Evolutionary conservation across 2,797 vertebrate genomes (phyloP).

Genomic region (Muscicapa striata): DNA sequence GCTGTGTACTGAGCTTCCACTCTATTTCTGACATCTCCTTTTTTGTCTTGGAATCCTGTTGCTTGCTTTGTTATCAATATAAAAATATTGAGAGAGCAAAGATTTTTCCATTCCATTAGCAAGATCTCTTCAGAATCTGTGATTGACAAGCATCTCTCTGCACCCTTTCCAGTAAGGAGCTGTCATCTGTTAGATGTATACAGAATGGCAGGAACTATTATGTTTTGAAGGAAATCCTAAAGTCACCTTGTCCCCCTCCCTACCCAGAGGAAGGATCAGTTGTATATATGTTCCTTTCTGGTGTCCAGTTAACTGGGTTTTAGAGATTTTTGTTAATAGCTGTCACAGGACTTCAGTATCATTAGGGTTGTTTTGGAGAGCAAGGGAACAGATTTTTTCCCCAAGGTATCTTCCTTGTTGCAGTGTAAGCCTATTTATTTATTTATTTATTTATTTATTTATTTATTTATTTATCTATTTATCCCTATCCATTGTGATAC

Average conservation of each 20-base stretch:
- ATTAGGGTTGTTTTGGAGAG: neutral
- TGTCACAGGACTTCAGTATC: neutral
- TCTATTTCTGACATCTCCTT: neutral
- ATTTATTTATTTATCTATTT: neutral
- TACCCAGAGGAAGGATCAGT: neutral
- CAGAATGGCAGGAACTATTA: neutral
- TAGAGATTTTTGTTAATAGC: neutral
- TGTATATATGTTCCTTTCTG: neutral
- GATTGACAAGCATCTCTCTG: neutral
- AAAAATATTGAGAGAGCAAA: neutral
- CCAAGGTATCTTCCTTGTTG: neutral
- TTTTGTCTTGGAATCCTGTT: neutral
- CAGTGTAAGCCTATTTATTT: neutral
- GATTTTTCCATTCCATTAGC: neutral
- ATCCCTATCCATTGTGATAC: neutral
- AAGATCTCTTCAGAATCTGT: neutral
- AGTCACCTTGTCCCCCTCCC: neutral
- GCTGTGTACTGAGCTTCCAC: neutral
- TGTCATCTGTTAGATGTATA: neutral
- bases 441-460: neutral
- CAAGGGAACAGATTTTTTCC: neutral
- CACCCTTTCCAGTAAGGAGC: neutral
- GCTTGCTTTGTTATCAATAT: neutral
- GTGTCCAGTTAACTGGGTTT: neutral
- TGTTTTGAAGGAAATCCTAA: neutral